Percentiles rank a stretch among this genome's conserved stretches.
Conservation (phyloP, 2,888 invertebrate species). For the Stenchaetothrips biformis region DNA sequence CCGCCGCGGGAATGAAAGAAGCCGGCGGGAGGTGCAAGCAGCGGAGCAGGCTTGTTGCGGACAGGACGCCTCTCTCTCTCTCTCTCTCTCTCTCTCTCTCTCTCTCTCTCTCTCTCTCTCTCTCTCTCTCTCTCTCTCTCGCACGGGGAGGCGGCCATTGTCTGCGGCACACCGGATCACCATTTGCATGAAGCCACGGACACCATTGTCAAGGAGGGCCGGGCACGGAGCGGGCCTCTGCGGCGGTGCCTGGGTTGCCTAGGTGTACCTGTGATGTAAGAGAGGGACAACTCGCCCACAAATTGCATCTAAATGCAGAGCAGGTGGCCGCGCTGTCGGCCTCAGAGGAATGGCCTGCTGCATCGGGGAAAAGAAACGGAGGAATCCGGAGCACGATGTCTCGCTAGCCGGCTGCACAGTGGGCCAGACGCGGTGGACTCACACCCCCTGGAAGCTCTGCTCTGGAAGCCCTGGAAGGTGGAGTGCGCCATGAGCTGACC, state of each 20-base stretch:
- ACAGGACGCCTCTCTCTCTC: no score
- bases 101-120: no score
- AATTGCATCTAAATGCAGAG: conserved; percentile 23
- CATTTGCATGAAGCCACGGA: conserved; percentile 8
- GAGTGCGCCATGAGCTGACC: no score
- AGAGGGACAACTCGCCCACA: not conserved
- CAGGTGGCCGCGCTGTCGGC: not conserved
- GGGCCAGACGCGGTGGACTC: not conserved
- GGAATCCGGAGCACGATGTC: not conserved
- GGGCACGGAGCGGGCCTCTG: not conserved
- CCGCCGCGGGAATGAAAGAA: no score
- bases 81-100: no score
- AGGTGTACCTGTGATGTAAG: not conserved
- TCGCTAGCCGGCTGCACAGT: not conserved
- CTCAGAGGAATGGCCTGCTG: not conserved
- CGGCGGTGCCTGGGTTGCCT: not conserved
- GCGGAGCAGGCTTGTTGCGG: no score
- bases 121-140: no score
- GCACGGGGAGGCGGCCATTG: not conserved
- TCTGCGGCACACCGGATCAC: conserved; percentile 1
- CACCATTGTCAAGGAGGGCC: not conserved
- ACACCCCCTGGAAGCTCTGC: not conserved
- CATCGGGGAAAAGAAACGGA: not conserved
- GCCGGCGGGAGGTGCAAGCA: no score
- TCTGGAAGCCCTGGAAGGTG: no score